Base-by-base conservation (phyloP, 2,113 vertebrate species). In the Microtus ochrogaster region DNA sequence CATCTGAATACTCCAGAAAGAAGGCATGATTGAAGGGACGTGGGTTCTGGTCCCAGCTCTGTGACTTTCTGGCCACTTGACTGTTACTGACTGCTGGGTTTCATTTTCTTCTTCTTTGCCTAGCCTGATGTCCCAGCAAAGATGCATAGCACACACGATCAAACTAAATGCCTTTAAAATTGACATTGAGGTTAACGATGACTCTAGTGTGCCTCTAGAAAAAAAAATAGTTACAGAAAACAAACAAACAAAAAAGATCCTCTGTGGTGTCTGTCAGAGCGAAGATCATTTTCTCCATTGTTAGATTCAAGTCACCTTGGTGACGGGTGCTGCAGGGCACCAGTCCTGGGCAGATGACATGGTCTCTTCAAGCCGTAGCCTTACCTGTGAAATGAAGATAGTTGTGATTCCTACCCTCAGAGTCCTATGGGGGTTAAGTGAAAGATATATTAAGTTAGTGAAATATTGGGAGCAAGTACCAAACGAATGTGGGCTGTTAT, bases 401-500 rank as follows among this genome's bases (percentile, higher is more conserved):
- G 52, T n/a, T 16, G 17, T 21, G 16, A 77, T 30, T 77, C 49
- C 44, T 73, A 10, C 79, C 36, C 28, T 83, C 30, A 7, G 8
- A 7, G 52, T 95, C 73, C 78, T 63, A 4, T 44, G 49, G 88
- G 72, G 66, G 74, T 82, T 93, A 86, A 90, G 47, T 94, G 83
- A 95, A 30, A 89, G 72, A 94, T 61, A 3, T 10, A 73, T 49
- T 28, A 66, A 52, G 89, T 70, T 90, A 91, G 77, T 30, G 7
- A 85, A 92, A 66, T 47, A 11, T 77, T 68, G 72, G 70, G 66
- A 33, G 11, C 26, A 33, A 14, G 61, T 33, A 66, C 66, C 21
- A 47, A 66, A 13, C 72, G n/a, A 74, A 55, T 33, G 21, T 26
- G 12, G 79, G 47, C 73, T 61, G 24, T 65, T 52, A 21, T 36